phyloP scores from a whole-genome alignment of 2,888 invertebrate species.

The Tachina lurida region DNA sequence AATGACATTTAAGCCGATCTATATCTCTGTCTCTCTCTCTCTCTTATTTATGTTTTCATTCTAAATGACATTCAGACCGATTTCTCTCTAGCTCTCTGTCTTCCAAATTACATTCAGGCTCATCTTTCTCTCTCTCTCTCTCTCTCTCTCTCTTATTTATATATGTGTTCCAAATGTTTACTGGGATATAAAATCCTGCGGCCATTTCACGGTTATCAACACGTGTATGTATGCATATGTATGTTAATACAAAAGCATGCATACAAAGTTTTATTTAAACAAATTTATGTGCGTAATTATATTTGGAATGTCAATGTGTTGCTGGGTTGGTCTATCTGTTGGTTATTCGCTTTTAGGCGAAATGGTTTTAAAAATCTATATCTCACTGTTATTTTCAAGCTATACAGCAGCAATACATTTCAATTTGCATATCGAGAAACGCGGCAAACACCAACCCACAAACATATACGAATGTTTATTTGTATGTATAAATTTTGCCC shows the following conservation, averaged over 20 bases:
- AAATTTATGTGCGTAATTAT: background rate
- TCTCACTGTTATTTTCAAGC: conserved; percentile 54
- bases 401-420: conserved; percentile 37
- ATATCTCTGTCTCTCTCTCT: too few species aligned
- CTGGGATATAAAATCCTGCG: background rate
- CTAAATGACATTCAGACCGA: too few species aligned
- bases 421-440: conserved; percentile 15
- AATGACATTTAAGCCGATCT: too few species aligned
- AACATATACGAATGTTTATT: background rate
- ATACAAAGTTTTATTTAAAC: background rate
- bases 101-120: too few species aligned
- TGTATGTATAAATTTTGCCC: background rate
- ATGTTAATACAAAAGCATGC: conserved; percentile 5
- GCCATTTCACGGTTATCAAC: conserved; percentile 12
- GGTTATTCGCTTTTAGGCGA: conserved; percentile 26
- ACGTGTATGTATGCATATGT: background rate
- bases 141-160: too few species aligned
- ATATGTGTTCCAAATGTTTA: background rate
- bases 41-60: too few species aligned
- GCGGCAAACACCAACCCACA: background rate
- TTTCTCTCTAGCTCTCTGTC: too few species aligned
- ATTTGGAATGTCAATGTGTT: conserved; percentile 18
- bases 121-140: too few species aligned
- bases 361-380: conserved; percentile 38
- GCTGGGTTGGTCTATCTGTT: background rate